Percentiles rank a stretch among this genome's conserved stretches.
These are phyloP conservation scores for Nomada ruficornis DNA, from an alignment of 2,888 invertebrate species.

Conservation along the genomic window DNA sequence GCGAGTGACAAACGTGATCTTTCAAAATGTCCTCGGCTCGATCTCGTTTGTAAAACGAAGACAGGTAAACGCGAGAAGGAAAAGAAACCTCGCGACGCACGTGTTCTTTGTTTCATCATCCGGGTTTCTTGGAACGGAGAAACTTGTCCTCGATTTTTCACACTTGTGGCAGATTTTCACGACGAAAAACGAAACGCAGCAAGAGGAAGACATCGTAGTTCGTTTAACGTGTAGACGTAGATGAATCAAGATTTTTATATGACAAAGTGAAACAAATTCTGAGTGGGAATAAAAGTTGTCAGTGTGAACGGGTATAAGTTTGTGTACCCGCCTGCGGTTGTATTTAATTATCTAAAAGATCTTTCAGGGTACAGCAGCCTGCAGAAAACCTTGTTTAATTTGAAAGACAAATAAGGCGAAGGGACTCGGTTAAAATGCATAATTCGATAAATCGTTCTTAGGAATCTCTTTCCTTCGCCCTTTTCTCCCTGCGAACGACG, in stretches of 20 bases:
- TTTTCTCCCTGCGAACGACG: neutral
- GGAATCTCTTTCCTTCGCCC: neutral
- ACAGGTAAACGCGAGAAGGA: neutral
- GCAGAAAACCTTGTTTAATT: constrained; percentile 21
- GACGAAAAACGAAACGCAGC: neutral
- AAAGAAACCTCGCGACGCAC: too few species aligned
- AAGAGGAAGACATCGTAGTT: neutral
- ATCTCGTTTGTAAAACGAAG: constrained; percentile 24
- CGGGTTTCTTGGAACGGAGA: neutral
- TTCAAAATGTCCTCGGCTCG: constrained; percentile 38
- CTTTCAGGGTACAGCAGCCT: too few species aligned
- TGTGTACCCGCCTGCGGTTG: too few species aligned
- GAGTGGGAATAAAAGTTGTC: neutral
- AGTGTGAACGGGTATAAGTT: neutral
- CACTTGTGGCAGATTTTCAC: neutral
- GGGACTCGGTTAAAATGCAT: constrained; percentile 36
- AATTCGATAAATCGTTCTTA: constrained; percentile 52
- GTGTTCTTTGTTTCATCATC: neutral
- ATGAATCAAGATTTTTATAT: neutral
- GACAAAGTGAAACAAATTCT: neutral
- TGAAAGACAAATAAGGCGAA: constrained; percentile 50
- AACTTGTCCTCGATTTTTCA: neutral
- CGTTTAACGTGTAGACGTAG: constrained; percentile 10
- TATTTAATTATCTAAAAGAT: too few species aligned
- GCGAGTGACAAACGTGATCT: constrained; percentile 51